Conservation (phyloP, 2,797 vertebrate genomes). For the Rhynchotus rufescens region DNA sequence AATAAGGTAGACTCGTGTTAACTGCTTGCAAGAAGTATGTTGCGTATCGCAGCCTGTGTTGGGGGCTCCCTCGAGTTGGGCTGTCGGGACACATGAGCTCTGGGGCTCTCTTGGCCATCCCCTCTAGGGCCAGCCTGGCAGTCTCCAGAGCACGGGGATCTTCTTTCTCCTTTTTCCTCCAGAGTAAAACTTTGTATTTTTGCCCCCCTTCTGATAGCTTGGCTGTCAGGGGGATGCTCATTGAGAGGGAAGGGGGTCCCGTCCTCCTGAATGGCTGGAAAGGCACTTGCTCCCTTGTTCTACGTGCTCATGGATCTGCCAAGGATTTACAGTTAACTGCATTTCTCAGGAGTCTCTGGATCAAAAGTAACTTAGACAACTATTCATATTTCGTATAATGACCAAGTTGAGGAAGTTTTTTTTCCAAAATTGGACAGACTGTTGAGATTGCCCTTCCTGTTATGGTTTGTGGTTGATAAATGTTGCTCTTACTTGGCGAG, state of each 20-base stretch:
- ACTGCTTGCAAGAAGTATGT: background rate
- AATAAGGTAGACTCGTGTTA: background rate
- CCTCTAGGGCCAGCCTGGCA: background rate
- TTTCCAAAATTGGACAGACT: background rate
- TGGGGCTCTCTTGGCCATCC: background rate
- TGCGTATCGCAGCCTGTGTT: background rate
- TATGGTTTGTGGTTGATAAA: background rate
- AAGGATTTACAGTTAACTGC: background rate
- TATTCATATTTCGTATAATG: background rate
- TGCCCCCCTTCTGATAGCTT: background rate
- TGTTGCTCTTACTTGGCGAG: background rate
- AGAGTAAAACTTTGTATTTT: background rate
- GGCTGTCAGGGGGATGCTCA: background rate
- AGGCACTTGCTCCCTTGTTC: background rate
- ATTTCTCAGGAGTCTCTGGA: background rate
- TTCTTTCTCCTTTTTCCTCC: background rate
- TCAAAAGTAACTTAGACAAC: background rate
- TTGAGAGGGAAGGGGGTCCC: background rate
- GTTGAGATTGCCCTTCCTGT: background rate
- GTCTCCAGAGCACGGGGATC: fast-evolving
- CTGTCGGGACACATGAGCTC: background rate
- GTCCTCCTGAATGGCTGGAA: no score
- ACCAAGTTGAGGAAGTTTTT: background rate
- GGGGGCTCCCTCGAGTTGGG: background rate
- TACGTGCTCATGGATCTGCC: background rate